Evolutionary conservation across 2,113 vertebrate species (phyloP).

Genomic region (Sander vitreus): DNA sequence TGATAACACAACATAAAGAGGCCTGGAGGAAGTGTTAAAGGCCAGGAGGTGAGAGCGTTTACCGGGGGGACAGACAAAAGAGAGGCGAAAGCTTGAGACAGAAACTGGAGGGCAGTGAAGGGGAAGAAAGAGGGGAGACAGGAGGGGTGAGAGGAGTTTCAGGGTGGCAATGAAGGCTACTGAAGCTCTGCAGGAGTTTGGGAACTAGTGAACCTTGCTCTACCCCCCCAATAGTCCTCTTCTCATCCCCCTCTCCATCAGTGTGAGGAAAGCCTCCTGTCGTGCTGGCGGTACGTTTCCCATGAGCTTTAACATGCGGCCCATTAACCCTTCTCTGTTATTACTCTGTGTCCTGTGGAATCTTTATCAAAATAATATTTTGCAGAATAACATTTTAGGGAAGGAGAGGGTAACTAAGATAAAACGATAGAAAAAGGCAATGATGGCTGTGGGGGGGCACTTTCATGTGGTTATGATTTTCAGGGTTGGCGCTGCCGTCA

Average conservation of each 20-base stretch:
- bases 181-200: slow-evolving; percentile 81
- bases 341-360: slow-evolving; percentile 46
- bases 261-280: slow-evolving; percentile 80
- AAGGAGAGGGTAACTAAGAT: slow-evolving; percentile 20
- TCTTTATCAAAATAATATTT: slow-evolving; percentile 68
- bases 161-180: slow-evolving; percentile 73
- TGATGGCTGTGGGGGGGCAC: not conserved
- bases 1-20: slow-evolving; percentile 44
- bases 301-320: slow-evolving; percentile 77
- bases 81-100: slow-evolving; percentile 53
- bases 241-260: slow-evolving; percentile 68
- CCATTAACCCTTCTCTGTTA: slow-evolving; percentile 67
- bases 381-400: slow-evolving; percentile 45
- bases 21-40: slow-evolving; percentile 62
- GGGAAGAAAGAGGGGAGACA: slow-evolving; percentile 71
- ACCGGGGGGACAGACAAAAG: slow-evolving; percentile 44
- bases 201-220: slow-evolving; percentile 77
- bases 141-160: slow-evolving; percentile 72
- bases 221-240: slow-evolving; percentile 38
- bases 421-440: not conserved
- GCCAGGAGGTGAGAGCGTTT: slow-evolving; percentile 64
- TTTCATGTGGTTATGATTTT: not conserved
- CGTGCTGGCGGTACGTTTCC: slow-evolving; percentile 67
- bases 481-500: not conserved
- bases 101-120: slow-evolving; percentile 65